phyloP scores from a whole-genome alignment of 2,113 vertebrate species.

The Larimichthys polyactis region DNA sequence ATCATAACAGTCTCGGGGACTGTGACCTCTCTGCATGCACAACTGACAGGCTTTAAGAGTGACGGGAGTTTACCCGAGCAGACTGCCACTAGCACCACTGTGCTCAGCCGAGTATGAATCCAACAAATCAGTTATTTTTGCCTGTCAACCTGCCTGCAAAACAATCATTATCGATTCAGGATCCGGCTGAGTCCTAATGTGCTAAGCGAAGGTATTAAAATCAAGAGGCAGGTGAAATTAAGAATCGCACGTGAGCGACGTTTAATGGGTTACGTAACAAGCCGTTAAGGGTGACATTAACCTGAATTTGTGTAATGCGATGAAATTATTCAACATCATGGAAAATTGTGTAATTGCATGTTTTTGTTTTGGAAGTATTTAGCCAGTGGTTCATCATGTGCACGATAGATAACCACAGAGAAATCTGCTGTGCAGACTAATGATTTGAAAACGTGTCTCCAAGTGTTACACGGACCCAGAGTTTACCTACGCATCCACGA shows the following conservation, averaged over 20 bases:
- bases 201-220: conserved; percentile 16
- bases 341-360: conserved; percentile 61
- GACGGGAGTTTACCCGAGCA: conserved; percentile 3
- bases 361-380: conserved; percentile 41
- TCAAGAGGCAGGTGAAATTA: conserved; percentile 12
- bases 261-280: conserved; percentile 16
- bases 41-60: conserved; percentile 7
- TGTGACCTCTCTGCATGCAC: conserved; percentile 26
- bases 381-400: conserved; percentile 16
- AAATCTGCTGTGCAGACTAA: conserved; percentile 12
- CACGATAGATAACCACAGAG: neutral
- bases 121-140: conserved; percentile 27
- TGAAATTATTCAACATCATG: conserved; percentile 55
- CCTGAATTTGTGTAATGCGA: conserved; percentile 43
- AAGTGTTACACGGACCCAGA: no score
- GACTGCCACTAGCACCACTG: neutral
- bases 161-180: conserved; percentile 42
- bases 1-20: neutral
- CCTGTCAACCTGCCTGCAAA: conserved; percentile 44
- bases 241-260: conserved; percentile 24
- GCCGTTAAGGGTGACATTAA: conserved; percentile 50
- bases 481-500: neutral
- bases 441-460: neutral
- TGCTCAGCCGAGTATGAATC: conserved; percentile 7
- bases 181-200: conserved; percentile 3